Evolutionary conservation across 2,113 vertebrate genomes (phyloP).

Genomic region (Nibea albiflora): DNA sequence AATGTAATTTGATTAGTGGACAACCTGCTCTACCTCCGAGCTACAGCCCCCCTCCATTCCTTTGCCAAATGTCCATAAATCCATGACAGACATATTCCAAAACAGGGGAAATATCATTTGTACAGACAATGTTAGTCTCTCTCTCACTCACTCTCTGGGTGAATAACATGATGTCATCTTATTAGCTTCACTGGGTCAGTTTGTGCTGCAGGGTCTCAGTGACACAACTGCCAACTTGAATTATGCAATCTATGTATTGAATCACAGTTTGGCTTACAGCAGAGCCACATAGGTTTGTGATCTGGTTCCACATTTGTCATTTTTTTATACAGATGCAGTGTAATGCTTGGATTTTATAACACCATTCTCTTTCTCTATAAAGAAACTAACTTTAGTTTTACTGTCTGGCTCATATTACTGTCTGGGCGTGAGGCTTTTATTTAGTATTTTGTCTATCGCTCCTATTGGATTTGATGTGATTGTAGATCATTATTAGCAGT

Average conservation of each 20-base stretch:
- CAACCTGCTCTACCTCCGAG: no score
- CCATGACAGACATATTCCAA: no score
- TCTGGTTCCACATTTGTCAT: neutral
- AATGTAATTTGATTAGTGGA: no score
- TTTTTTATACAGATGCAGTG: neutral
- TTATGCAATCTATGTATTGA: neutral
- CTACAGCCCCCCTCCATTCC: no score
- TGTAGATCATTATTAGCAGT: neutral
- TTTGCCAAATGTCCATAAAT: no score
- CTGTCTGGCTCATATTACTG: neutral
- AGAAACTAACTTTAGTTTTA: neutral
- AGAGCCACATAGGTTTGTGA: neutral
- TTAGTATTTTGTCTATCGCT: neutral
- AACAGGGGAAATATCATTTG: neutral
- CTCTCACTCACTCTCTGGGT: neutral
- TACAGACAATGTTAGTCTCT: neutral
- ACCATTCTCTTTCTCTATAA: neutral
- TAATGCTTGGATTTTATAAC: neutral
- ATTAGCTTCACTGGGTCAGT: conserved; percentile 21
- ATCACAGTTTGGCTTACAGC: neutral
- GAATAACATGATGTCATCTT: neutral
- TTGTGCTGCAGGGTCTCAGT: conserved; percentile 23
- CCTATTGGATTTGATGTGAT: neutral
- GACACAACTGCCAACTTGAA: neutral
- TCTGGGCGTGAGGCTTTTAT: neutral